Base-by-base conservation (phyloP, 1,140 invertebrate genomes). In the Plodia interpunctella region DNA sequence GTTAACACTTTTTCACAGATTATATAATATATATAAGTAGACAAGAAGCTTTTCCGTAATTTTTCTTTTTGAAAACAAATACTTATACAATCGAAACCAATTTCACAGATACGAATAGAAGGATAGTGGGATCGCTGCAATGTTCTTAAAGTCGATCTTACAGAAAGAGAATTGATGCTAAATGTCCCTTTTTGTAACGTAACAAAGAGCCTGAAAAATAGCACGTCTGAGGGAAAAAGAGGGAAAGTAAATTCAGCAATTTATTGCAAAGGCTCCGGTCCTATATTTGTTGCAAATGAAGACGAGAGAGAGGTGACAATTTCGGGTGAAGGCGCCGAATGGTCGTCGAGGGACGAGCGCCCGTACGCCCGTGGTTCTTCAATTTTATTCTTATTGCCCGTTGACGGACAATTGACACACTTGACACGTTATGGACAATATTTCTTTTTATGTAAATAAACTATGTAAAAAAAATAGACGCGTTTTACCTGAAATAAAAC, bases 261-360 rank as follows among this genome's bases (percentile, higher is more conserved):
- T 84, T 84, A 84, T 83, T 80, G 78, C 75, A 73, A 67, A 75
- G 77, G 72, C 78, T 67, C 74, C 63, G 70, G 80, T 65, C 72
- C 74, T 82, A 83, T 83, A 81, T 86, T 83, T 86, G 80, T 83
- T 83, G 80, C 81, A 84, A 87, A 87, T 87, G 83, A 87, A 87
- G 81, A 83, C 78, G 74, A 67, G 65, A 70, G 70, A 65, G 80
- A 83, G 83, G 83, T 87, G 83, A 87, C 83, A 84, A 84, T 84
- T 83, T 84, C 73, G 74, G 80, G 74, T 76, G 72, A 61, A 74
- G 80, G 70, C 72, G 59, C 71, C 61, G 64, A 84, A 84, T 82
- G 78, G 81, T 74, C 76, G 74, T 68, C 78, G 50, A 59, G 83
- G 80, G 81, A 81, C 76, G 63, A 62, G 8, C 49, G 30, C 4